A percentile compares a stretch with the other conserved stretches of the same genome.
These are phyloP conservation scores for Clarias fuscus DNA, from an alignment of 2,797 vertebrate species.

Conservation along the genomic window DNA sequence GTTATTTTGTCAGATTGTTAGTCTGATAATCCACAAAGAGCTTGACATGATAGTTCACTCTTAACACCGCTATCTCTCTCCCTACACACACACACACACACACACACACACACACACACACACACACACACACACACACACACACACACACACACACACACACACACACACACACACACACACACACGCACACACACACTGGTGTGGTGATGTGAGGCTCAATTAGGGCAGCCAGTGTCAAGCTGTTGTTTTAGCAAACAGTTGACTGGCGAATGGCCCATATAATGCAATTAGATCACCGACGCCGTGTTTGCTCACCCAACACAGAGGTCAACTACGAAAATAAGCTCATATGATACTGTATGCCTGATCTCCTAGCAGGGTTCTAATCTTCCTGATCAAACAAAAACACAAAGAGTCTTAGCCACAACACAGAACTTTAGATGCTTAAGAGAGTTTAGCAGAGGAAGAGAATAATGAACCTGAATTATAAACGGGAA, in stretches of 20 bases:
- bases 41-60: slow-evolving; percentile 20
- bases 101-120: neutral
- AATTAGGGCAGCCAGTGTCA: slow-evolving; percentile 45
- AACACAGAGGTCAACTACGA: slow-evolving; percentile 28
- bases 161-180: neutral
- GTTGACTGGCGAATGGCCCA: slow-evolving; percentile 46
- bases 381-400: slow-evolving; percentile 27
- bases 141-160: slow-evolving; percentile 9
- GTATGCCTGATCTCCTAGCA: slow-evolving; percentile 20
- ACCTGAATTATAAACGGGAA: neutral
- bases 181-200: neutral
- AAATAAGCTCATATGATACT: slow-evolving; percentile 38
- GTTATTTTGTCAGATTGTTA: slow-evolving; percentile 4
- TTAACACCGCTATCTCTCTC: neutral
- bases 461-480: neutral
- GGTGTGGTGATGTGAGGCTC: slow-evolving; percentile 19
- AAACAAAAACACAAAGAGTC: slow-evolving; percentile 31
- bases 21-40: neutral
- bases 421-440: slow-evolving; percentile 16
- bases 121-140: neutral
- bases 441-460: neutral
- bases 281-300: slow-evolving; percentile 50
- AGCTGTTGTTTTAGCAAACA: slow-evolving; percentile 57
- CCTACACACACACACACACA: neutral
- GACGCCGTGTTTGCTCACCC: slow-evolving; percentile 48